Conservation (phyloP, 2,113 vertebrate species). For the Falcunculus frontatus region DNA sequence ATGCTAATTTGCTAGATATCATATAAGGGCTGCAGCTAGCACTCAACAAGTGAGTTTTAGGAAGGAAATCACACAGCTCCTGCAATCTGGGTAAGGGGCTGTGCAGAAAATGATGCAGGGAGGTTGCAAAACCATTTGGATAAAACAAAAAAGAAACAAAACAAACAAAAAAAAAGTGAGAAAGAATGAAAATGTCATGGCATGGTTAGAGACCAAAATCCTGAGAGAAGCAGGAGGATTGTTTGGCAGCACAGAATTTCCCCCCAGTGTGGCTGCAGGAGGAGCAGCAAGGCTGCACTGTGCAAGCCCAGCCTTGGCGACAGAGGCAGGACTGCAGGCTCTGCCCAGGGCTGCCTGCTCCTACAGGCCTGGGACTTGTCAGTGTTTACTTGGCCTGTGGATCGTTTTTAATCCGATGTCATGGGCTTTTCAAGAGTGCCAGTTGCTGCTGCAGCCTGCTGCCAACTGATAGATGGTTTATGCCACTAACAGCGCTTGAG, state of each 20-base stretch:
- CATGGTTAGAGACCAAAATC: not conserved
- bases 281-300: not conserved
- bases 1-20: not conserved
- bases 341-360: not conserved
- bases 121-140: not conserved
- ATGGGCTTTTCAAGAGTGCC: not conserved
- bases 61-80: not conserved
- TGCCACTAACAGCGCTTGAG: not conserved
- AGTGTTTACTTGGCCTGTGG: not conserved
- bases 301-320: not conserved
- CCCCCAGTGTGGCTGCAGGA: not conserved
- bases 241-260: not conserved
- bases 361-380: not conserved
- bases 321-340: not conserved
- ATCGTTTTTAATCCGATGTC: not conserved
- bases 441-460: not conserved
- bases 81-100: not conserved
- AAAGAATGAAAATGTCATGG: not conserved
- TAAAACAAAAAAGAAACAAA: not conserved
- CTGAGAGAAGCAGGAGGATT: not conserved
- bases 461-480: conserved; percentile 1
- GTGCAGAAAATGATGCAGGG: not conserved
- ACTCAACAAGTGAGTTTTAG: not conserved
- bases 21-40: not conserved
- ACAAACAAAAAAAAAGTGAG: not conserved